These are phyloP conservation scores for Oscheius sp. DNA, from an alignment of 2,888 invertebrate species.

Conservation along the genomic window DNA sequence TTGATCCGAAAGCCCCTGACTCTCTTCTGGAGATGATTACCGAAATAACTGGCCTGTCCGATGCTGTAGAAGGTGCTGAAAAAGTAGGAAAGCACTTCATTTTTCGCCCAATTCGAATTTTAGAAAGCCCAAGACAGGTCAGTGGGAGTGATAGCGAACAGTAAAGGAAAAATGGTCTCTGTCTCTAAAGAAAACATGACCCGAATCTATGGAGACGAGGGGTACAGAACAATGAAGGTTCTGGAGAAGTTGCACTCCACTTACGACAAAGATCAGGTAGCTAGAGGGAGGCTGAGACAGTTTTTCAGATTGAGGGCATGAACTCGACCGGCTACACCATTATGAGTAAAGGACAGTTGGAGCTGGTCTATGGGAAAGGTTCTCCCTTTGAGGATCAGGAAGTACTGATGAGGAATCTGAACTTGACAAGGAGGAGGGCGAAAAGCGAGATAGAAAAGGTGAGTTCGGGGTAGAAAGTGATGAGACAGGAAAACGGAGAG, in stretches of 20 bases:
- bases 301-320: conserved; percentile 55
- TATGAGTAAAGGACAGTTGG: conserved; percentile 56
- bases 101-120: neutral
- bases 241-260: neutral
- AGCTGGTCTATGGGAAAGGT: conserved; percentile 59
- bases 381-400: conserved; percentile 54
- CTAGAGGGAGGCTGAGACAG: neutral
- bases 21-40: neutral
- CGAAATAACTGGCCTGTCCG: neutral
- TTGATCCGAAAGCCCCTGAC: neutral
- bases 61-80: neutral
- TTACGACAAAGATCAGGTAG: neutral
- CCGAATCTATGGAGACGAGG: neutral
- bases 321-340: conserved; percentile 64
- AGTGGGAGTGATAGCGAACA: neutral
- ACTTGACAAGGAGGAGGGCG: conserved; percentile 35
- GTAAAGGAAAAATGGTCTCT: neutral
- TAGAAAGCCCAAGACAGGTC: neutral
- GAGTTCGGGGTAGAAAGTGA: no score
- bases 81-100: neutral
- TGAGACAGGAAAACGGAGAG: no score
- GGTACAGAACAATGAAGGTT: neutral
- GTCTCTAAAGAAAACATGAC: neutral
- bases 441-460: conserved; percentile 38
- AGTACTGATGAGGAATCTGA: conserved; percentile 35